Conservation (phyloP, 92 coral and sea anemone genomes). For the Blastomussa wellsi region DNA sequence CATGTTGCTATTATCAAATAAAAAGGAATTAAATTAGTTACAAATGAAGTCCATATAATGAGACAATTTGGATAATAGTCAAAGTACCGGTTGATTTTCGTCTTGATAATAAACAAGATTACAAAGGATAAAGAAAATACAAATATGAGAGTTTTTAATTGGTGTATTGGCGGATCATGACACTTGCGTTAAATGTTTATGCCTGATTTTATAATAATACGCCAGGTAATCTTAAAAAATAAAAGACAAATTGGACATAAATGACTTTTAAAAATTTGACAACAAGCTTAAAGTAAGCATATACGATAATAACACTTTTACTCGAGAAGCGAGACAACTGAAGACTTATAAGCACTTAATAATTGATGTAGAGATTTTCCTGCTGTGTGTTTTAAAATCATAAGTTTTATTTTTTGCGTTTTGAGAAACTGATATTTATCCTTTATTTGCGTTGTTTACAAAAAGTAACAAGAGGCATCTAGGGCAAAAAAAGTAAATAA, state of each 20-base stretch:
- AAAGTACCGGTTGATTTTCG: constrained; percentile 34
- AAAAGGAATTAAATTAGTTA: constrained; percentile 22
- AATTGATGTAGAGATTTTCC: constrained; percentile 24
- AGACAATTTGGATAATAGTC: constrained; percentile 24
- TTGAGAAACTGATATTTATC: neutral
- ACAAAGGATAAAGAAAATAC: constrained; percentile 9
- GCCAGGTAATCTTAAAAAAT: neutral
- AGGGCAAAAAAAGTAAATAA: neutral
- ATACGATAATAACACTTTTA: neutral
- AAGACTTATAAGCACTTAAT: constrained; percentile 1
- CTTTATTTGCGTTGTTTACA: neutral
- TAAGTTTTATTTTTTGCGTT: neutral
- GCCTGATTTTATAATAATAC: neutral
- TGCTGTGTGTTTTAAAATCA: neutral
- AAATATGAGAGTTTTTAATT: constrained; percentile 5
- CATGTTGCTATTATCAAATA: neutral
- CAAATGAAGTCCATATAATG: constrained; percentile 20
- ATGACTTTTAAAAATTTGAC: neutral
- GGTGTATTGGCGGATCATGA: constrained; percentile 30
- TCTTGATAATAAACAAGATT: constrained; percentile 1
- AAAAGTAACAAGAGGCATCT: neutral
- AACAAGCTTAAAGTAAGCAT: neutral
- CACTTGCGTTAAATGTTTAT: neutral
- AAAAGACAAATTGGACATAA: neutral
- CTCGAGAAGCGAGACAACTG: neutral